These are phyloP conservation scores for Eclectus roratus DNA, from an alignment of 2,113 vertebrate species.

Conservation along the genomic window DNA sequence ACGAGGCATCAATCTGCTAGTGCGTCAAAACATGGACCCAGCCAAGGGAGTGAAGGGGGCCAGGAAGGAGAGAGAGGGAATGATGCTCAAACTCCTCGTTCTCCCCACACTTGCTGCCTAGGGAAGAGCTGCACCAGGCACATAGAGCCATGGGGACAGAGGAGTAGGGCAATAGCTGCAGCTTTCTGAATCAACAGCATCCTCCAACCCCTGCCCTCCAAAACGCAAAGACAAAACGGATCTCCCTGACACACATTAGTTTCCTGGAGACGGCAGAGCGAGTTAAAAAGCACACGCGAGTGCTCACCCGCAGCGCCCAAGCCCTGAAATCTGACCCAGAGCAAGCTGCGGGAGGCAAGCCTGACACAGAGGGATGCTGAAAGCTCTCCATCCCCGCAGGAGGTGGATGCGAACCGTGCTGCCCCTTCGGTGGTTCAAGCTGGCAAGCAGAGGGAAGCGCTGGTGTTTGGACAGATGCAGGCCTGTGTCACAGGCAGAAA, in stretches of 20 bases:
- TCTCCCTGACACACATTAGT: not conserved
- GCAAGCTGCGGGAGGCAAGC: not conserved
- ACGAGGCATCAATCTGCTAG: not conserved
- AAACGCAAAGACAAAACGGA: not conserved
- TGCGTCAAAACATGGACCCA: not conserved
- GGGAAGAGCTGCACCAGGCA: not conserved
- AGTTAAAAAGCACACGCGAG: not conserved
- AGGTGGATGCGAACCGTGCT: not conserved
- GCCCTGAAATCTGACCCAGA: not conserved
- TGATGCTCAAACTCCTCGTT: not conserved
- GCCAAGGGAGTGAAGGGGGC: not conserved
- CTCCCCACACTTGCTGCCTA: not conserved
- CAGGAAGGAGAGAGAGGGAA: not conserved
- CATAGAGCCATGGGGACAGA: not conserved
- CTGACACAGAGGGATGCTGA: not conserved
- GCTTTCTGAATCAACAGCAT: not conserved
- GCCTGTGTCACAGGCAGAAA: not conserved
- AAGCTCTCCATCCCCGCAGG: not conserved
- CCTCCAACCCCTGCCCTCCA: not conserved
- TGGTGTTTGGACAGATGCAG: not conserved
- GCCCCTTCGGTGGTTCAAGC: not conserved
- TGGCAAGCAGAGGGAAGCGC: not conserved
- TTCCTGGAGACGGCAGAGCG: slow-evolving; percentile 7
- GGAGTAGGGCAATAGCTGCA: not conserved
- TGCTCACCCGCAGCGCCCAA: not conserved